Percentiles rank a stretch among this genome's conserved stretches.
These are phyloP conservation scores for Epistrophe grossulariae DNA, from an alignment of 2,888 invertebrate species.

Conservation along the genomic window DNA sequence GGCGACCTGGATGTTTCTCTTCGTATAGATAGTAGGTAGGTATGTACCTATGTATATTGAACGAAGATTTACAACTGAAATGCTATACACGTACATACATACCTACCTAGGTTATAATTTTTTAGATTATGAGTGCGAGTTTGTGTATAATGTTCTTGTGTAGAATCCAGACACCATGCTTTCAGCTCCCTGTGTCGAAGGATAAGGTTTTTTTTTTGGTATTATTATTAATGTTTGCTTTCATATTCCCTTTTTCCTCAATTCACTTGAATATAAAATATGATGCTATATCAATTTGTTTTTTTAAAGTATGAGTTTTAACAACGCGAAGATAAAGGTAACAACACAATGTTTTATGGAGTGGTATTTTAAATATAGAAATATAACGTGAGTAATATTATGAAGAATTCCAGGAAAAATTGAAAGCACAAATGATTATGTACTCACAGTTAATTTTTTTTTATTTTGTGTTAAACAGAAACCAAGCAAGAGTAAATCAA, in stretches of 20 bases:
- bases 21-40: background rate
- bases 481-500: too few species aligned
- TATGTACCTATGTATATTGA: background rate
- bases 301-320: background rate
- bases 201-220: constrained; percentile 23
- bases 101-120: too few species aligned
- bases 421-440: too few species aligned
- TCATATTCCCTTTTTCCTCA: constrained; percentile 16
- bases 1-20: background rate
- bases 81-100: background rate
- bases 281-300: background rate
- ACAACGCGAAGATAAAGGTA: background rate
- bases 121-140: constrained; percentile 13
- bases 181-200: background rate
- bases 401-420: too few species aligned
- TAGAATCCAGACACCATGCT: constrained; percentile 9
- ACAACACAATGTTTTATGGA: background rate
- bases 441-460: too few species aligned
- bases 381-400: too few species aligned
- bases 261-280: background rate
- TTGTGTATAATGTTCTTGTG: constrained; percentile 8
- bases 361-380: background rate
- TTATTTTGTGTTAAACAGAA: too few species aligned
- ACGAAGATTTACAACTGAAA: background rate
- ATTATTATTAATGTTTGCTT: constrained; percentile 7